A percentile compares a stretch with the other conserved stretches of the same genome.
These are phyloP conservation scores for Caranx ignobilis DNA, from an alignment of 2,113 vertebrate species.

Conservation along the genomic window DNA sequence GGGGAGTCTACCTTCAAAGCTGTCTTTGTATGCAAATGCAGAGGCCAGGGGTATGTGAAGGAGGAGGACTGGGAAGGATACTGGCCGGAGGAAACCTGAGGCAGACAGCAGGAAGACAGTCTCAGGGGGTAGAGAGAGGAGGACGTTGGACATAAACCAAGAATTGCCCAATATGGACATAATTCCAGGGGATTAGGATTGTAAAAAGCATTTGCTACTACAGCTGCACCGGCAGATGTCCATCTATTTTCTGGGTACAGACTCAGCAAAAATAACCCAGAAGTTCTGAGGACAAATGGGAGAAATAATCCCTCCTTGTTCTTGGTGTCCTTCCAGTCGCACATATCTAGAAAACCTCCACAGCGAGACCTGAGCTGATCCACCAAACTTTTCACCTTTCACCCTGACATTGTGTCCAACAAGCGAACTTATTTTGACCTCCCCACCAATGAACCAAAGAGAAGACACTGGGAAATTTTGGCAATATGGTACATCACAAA, in stretches of 20 bases:
- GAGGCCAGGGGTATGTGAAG: not conserved
- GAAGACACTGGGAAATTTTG: too few relatives aligned
- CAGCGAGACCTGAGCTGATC: too few relatives aligned
- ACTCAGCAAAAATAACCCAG: not conserved
- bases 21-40: conserved; percentile 22
- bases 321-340: not conserved
- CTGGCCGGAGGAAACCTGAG: not conserved
- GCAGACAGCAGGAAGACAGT: not conserved
- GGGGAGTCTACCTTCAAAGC: conserved; percentile 29
- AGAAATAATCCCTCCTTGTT: not conserved
- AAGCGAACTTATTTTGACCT: too few relatives aligned
- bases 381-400: not conserved
- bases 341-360: not conserved
- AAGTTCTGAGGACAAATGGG: not conserved
- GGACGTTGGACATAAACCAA: not conserved
- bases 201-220: not conserved
- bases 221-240: not conserved
- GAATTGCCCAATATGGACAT: not conserved
- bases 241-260: not conserved
- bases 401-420: not conserved
- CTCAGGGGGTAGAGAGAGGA: not conserved
- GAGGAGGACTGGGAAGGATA: not conserved
- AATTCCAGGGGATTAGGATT: not conserved
- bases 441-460: not conserved
- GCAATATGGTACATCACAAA: too few relatives aligned